Evolutionary conservation across 2,797 vertebrate genomes (phyloP), one percentile per base, ranked within the genome.

Genomic region (Myotis pilosus): DNA sequence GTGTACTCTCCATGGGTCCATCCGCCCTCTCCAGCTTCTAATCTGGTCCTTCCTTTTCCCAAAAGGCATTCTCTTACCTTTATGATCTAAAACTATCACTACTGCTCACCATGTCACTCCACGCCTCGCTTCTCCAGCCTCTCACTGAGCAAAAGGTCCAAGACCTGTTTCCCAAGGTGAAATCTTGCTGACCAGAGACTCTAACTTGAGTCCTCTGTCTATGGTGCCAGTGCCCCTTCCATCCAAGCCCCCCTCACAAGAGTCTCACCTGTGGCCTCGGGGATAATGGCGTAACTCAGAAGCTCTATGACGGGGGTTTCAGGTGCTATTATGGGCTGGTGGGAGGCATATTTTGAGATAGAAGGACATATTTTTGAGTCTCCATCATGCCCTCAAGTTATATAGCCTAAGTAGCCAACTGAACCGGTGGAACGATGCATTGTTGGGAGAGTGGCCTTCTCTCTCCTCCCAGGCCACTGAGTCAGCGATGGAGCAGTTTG

Each of bases 201-300:
- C 66, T 30, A 28, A 25, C 36, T 30, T 4, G 41, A 36, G 51
- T 13, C 38, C 1, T n/a, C 7, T 8, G 3, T 5, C 30, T 20
- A 25, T 33, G 83, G 47, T 17, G 1, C 13, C 20, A 15, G 28
- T 23, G 33, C 23, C 41, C 71, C 38, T 19, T 30, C 74, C 33
- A 20, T 10, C 68, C 41, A 64, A 60, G 17, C 3, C 36, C 16
- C 51, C 38, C 28, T 23, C 20, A 22, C 57, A n/a, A 74, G 80
- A 89, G 36, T 79, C 36, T 88, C 38, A 36, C 87, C 51, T 33
- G 64, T 57, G 28, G 25, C 62, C 28, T 75, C 55, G 9, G 72
- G 49, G 8, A 23, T 6, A 8, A 28, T 15, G 49, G 53, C 1
- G 0, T 53, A 53, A 44, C 44, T 80, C 41, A 49, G 75, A 89